A percentile compares a stretch with the other conserved stretches of the same genome.
Evolutionary conservation across 64 coral and sea anemone species (phyloP).

Genomic region (Montipora foliosa): DNA sequence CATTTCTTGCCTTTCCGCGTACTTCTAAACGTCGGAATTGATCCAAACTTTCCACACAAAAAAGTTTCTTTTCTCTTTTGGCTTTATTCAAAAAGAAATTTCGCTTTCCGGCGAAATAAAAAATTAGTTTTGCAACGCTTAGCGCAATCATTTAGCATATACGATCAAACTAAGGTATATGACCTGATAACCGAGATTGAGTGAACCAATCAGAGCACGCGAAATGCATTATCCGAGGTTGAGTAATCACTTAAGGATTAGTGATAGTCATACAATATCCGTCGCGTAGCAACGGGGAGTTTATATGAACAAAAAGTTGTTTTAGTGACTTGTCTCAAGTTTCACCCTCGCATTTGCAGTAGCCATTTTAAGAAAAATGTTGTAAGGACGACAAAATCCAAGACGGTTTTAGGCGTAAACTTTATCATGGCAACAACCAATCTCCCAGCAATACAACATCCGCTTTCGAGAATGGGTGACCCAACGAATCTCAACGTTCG

Average conservation of each 20-base stretch:
- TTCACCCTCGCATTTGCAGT: not conserved
- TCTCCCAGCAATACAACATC: constrained; percentile 79
- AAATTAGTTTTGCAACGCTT: too few relatives aligned
- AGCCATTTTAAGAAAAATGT: constrained; percentile 24
- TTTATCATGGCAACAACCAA: constrained; percentile 83
- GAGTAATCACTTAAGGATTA: not conserved
- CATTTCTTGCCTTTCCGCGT: too few relatives aligned
- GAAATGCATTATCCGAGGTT: too few relatives aligned
- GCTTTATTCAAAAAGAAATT: too few relatives aligned
- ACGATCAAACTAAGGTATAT: too few relatives aligned
- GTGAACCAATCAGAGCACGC: too few relatives aligned
- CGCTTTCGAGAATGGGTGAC: constrained; percentile 72
- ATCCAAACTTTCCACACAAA: too few relatives aligned
- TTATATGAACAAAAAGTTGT: constrained; percentile 13
- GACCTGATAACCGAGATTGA: too few relatives aligned
- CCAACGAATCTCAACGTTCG: constrained; percentile 77
- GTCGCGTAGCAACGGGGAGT: constrained; percentile 46
- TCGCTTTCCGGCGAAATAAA: too few relatives aligned
- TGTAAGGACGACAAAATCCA: not conserved
- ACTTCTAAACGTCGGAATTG: too few relatives aligned
- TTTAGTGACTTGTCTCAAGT: constrained; percentile 10
- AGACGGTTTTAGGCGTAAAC: not conserved
- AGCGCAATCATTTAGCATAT: too few relatives aligned
- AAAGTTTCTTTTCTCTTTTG: too few relatives aligned
- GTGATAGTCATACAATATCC: not conserved